Evolutionary conservation across 1,140 invertebrate species (phyloP).

Genomic region (Lutraria rhynchaena): DNA sequence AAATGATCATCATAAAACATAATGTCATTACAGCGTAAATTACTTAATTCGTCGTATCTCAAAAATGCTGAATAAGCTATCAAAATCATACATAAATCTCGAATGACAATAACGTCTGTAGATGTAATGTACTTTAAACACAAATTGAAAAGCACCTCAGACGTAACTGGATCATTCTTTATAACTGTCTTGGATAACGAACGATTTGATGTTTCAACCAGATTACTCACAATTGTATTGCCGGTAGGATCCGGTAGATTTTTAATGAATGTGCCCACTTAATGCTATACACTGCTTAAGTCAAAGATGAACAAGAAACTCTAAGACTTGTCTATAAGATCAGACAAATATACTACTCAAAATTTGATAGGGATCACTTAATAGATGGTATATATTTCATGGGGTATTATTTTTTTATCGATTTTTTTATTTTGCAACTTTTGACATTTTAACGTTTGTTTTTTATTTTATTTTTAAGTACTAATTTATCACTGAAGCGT

Average conservation of each 20-base stretch:
- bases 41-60: constrained; percentile 38
- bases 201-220: constrained; percentile 50
- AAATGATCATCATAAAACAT: constrained; percentile 30
- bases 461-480: too few species aligned
- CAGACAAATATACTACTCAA: too few species aligned
- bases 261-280: constrained; percentile 42
- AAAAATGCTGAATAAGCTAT: constrained; percentile 36
- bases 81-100: constrained; percentile 53
- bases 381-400: too few species aligned
- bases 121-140: constrained; percentile 14
- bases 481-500: too few species aligned
- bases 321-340: too few species aligned
- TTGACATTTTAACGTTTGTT: too few species aligned
- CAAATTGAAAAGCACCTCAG: neutral
- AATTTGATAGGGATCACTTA: too few species aligned
- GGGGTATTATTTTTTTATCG: too few species aligned
- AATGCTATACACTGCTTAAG: constrained; percentile 24
- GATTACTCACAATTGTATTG: constrained; percentile 32
- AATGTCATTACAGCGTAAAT: constrained; percentile 27
- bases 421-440: too few species aligned
- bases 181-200: neutral
- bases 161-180: constrained; percentile 43
- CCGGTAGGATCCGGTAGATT: constrained; percentile 24
- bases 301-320: too few species aligned
- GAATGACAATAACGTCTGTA: constrained; percentile 15